phyloP scores from a whole-genome alignment of 2,888 invertebrate species.

The Trissoscelio sp. region DNA sequence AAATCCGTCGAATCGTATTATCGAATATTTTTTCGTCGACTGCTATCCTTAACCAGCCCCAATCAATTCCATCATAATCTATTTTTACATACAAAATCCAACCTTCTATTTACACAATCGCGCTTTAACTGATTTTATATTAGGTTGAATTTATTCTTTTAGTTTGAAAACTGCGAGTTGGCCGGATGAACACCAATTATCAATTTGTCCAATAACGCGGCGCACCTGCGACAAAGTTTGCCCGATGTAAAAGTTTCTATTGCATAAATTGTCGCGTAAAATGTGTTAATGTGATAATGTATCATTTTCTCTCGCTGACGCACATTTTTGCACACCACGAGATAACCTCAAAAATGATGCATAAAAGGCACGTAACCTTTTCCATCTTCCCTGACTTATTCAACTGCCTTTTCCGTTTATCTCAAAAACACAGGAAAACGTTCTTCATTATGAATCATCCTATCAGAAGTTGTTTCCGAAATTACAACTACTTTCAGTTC shows the following conservation, averaged over 20 bases:
- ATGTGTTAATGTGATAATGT: slow-evolving; percentile 38
- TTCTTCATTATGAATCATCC: slow-evolving; percentile 19
- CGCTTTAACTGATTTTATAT: neutral
- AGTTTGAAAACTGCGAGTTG: slow-evolving; percentile 7
- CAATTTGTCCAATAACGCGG: slow-evolving; percentile 33
- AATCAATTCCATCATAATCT: slow-evolving; percentile 13
- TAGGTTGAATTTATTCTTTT: neutral
- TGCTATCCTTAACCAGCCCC: neutral
- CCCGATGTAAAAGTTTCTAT: slow-evolving; percentile 39
- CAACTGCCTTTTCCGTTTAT: slow-evolving; percentile 7
- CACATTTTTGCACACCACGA: slow-evolving; percentile 12
- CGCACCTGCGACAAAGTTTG: slow-evolving; percentile 38
- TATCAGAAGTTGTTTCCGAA: neutral
- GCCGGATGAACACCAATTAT: slow-evolving; percentile 22
- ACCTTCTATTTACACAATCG: neutral
- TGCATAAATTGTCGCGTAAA: slow-evolving; percentile 43
- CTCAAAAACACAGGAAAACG: neutral
- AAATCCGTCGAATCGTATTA: slow-evolving; percentile 4
- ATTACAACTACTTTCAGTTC: slow-evolving; percentile 10
- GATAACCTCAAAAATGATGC: slow-evolving; percentile 33
- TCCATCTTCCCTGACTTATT: slow-evolving; percentile 1
- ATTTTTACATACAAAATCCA: slow-evolving; percentile 2
- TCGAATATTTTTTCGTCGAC: slow-evolving; percentile 5
- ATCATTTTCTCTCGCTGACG: slow-evolving; percentile 17
- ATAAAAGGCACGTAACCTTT: slow-evolving; percentile 2